Conservation (phyloP, 2,888 invertebrate species). For the Tiliacea aurago region DNA sequence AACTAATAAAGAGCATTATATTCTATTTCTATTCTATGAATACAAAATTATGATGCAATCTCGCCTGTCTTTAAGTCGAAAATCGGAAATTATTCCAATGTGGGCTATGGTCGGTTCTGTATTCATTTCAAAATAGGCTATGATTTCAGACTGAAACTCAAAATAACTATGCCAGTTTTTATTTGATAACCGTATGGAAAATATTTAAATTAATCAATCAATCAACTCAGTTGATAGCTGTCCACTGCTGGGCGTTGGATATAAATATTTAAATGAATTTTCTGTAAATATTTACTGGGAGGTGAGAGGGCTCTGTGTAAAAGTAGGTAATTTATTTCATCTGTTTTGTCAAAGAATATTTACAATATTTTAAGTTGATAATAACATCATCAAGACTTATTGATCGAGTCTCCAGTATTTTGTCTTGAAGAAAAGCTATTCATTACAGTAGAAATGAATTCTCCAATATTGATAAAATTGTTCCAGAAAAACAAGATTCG, state of each 20-base stretch:
- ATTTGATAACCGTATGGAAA: not conserved
- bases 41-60: not conserved
- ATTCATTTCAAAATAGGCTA: not conserved
- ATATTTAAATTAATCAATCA: conserved; percentile 21
- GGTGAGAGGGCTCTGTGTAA: conserved; percentile 2
- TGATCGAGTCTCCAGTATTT: not conserved
- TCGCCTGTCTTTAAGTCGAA: not conserved
- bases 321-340: conserved; percentile 10
- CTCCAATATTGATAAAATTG: conserved; percentile 40
- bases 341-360: not conserved
- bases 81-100: not conserved
- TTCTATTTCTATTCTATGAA: too few relatives aligned
- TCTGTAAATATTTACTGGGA: conserved; percentile 22
- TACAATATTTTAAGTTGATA: not conserved
- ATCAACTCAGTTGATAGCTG: conserved; percentile 7
- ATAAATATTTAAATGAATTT: conserved; percentile 39
- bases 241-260: conserved; percentile 3
- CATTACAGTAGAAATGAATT: conserved; percentile 33
- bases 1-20: too few relatives aligned
- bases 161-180: not conserved
- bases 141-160: not conserved
- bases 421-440: too few relatives aligned
- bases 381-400: not conserved
- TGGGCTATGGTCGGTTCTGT: not conserved
- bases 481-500: conserved; percentile 55